These are phyloP conservation scores for Lutjanus argentimaculatus DNA, from an alignment of 2,797 vertebrate species.

Conservation along the genomic window DNA sequence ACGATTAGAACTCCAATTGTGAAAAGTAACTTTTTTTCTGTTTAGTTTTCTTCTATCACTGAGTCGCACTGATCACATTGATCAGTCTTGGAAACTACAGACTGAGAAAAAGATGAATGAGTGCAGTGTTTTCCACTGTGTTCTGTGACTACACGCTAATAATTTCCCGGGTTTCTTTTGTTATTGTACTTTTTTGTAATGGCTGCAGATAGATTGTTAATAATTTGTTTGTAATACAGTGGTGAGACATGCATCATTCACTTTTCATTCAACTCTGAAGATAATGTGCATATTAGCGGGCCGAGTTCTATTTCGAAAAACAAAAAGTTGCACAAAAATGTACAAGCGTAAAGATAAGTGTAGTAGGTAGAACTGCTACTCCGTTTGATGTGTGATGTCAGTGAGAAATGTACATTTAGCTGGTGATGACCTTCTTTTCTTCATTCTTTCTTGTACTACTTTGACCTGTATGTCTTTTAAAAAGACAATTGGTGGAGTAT, in stretches of 20 bases:
- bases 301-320: conserved; percentile 88
- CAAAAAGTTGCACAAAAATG: conserved; percentile 96
- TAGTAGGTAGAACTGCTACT: conserved; percentile 99
- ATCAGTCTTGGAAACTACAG: conserved; percentile 94
- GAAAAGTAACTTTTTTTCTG: conserved; percentile 83
- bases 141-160: conserved; percentile 87
- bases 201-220: conserved; percentile 93
- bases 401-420: conserved; percentile 99
- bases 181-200: conserved; percentile 74
- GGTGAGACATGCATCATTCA: conserved; percentile 93
- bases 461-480: conserved; percentile 99
- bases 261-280: conserved; percentile 92
- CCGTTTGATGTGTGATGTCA: conserved; percentile 97
- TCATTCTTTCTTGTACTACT: conserved; percentile 97
- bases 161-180: conserved; percentile 80
- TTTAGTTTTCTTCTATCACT: conserved; percentile 84
- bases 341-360: conserved; percentile 96
- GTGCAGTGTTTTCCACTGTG: conserved; percentile 97
- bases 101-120: conserved; percentile 84
- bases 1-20: conserved; percentile 87
- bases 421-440: conserved; percentile 92
- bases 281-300: conserved; percentile 94
- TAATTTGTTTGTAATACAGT: conserved; percentile 96
- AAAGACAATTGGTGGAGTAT: conserved; percentile 99
- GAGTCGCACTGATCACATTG: conserved; percentile 99